Conservation (phyloP, 2,113 vertebrate genomes). For the Dipodomys stephensi region DNA sequence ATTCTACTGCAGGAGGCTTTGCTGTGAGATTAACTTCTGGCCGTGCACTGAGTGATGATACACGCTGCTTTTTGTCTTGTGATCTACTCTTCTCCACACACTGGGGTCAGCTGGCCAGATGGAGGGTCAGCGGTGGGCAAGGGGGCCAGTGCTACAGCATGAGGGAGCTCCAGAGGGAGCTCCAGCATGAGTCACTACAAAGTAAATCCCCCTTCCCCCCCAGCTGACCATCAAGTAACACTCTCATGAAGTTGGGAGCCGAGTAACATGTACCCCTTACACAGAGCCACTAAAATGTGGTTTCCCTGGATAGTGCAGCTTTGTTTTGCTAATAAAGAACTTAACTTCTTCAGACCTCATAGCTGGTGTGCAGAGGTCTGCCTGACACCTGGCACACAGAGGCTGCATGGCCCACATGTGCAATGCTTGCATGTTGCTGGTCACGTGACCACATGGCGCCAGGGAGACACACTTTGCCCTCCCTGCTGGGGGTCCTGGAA, state of each 20-base stretch:
- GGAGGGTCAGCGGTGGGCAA: neutral
- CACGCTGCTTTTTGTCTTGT: fast-evolving
- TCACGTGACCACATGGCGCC: fast-evolving
- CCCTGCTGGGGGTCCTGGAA: neutral
- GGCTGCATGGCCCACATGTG: fast-evolving
- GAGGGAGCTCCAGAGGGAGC: neutral
- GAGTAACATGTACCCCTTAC: neutral
- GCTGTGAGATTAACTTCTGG: too few relatives aligned
- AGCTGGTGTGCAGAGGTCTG: neutral
- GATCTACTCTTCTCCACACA: neutral
- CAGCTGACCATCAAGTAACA: neutral
- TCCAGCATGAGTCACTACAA: too few relatives aligned
- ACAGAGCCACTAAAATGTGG: neutral
- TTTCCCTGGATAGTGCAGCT: neutral
- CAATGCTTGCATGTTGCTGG: fast-evolving
- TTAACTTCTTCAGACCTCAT: neutral
- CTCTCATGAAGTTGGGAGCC: fast-evolving
- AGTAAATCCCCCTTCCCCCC: fast-evolving
- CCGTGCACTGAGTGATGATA: neutral
- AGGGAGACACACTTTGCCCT: neutral
- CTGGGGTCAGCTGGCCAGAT: neutral
- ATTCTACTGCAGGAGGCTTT: neutral
- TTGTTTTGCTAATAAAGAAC: neutral
- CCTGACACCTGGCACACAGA: fast-evolving
- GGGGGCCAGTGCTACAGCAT: neutral